Evolutionary conservation across 2,797 vertebrate species (phyloP).

Genomic region (Arctocebus calabarensis): DNA sequence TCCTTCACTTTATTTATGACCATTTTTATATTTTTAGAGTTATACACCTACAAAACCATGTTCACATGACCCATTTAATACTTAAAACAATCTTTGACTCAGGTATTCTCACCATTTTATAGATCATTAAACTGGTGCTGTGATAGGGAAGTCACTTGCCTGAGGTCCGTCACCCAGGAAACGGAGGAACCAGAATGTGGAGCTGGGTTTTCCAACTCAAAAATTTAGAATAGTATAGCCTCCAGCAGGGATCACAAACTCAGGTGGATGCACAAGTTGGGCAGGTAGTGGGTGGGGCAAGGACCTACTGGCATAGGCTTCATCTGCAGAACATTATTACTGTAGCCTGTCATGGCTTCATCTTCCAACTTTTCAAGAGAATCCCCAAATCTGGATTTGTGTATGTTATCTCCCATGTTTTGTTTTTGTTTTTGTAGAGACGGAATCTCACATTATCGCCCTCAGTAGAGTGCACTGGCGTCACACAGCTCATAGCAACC

Average conservation of each 20-base stretch:
- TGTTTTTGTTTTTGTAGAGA: too few relatives aligned
- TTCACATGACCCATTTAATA: not conserved
- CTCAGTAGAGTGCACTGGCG: too few relatives aligned
- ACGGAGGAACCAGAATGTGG: not conserved
- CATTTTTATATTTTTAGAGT: not conserved
- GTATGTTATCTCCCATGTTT: not conserved
- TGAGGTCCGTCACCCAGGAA: not conserved
- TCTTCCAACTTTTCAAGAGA: not conserved
- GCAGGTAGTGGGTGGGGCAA: not conserved
- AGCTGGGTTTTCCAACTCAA: not conserved
- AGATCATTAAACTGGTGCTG: not conserved
- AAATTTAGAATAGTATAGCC: not conserved
- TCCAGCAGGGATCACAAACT: not conserved
- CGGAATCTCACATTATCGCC: too few relatives aligned
- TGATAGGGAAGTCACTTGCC: not conserved
- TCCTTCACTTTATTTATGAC: not conserved
- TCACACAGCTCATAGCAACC: too few relatives aligned
- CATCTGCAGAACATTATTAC: not conserved
- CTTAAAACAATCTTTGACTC: conserved; percentile 4
- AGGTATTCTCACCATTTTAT: not conserved
- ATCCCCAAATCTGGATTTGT: not conserved
- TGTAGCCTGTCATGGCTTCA: not conserved
- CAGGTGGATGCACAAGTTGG: not conserved
- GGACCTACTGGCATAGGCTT: not conserved
- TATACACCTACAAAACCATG: not conserved